A percentile compares a stretch with the other conserved stretches of the same genome.
These are phyloP conservation scores for Hymenopus coronatus DNA, from an alignment of 2,888 invertebrate genomes.

Conservation along the genomic window DNA sequence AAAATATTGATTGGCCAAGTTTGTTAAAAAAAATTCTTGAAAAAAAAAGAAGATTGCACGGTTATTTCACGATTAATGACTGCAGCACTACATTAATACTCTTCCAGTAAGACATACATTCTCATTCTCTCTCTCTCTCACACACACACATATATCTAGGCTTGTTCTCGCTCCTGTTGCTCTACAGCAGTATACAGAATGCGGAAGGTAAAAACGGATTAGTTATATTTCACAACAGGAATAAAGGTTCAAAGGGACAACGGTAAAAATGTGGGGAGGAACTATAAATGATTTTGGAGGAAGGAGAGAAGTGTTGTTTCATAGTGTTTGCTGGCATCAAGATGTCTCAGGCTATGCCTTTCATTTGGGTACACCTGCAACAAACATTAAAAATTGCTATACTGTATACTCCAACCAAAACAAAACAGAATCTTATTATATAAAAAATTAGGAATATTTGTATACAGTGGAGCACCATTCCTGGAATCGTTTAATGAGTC, in stretches of 20 bases:
- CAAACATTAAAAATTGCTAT: slow-evolving; percentile 11
- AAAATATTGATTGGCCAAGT: not conserved
- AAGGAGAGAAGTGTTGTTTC: slow-evolving; percentile 92
- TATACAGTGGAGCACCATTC: no score
- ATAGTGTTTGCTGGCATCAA: slow-evolving; percentile 94
- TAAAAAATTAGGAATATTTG: no score
- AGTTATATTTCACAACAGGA: not conserved
- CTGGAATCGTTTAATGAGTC: no score
- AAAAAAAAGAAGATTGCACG: not conserved
- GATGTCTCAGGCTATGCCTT: slow-evolving; percentile 88
- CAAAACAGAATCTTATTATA: not conserved
- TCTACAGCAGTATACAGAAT: not conserved
- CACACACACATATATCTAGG: not conserved
- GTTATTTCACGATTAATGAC: not conserved
- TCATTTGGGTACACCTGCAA: slow-evolving; percentile 87
- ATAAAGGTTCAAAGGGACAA: not conserved
- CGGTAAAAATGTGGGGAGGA: not conserved
- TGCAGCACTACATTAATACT: not conserved
- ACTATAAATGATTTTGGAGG: slow-evolving; percentile 73
- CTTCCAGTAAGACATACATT: not conserved
- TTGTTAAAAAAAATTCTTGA: not conserved
- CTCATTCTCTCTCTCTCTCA: not conserved
- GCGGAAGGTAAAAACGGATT: not conserved
- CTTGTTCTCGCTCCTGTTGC: not conserved
- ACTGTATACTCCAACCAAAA: not conserved